phyloP scores from a whole-genome alignment of 2,888 invertebrate species.

The Fragum fragum region DNA sequence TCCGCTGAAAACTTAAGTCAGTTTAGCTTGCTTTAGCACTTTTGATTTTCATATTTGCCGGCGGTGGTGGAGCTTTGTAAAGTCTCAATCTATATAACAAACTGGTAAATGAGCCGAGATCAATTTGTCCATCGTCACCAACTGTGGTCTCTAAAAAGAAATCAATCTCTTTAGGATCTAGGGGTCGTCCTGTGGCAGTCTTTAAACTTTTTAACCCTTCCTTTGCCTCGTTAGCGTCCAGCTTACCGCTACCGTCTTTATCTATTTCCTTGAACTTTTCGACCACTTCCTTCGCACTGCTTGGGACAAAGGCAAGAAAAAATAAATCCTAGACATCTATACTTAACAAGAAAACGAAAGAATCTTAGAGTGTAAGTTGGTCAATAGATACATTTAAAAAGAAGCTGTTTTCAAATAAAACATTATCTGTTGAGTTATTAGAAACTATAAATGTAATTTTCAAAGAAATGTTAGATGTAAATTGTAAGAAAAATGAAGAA shows the following conservation, averaged over 20 bases:
- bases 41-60: constrained; percentile 67
- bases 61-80: constrained; percentile 81
- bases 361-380: too few relatives aligned
- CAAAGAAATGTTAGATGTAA: too few relatives aligned
- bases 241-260: constrained; percentile 82
- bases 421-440: too few relatives aligned
- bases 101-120: constrained; percentile 83
- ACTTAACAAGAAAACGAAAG: not conserved
- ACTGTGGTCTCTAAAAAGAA: constrained; percentile 84
- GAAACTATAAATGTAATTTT: too few relatives aligned
- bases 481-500: too few relatives aligned
- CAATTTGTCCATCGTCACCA: constrained; percentile 82
- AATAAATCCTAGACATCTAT: constrained; percentile 29
- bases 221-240: constrained; percentile 83
- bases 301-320: constrained; percentile 29
- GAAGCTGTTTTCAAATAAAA: too few relatives aligned
- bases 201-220: constrained; percentile 79
- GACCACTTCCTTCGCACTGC: constrained; percentile 83
- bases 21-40: constrained; percentile 40
- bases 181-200: constrained; percentile 78
- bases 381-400: too few relatives aligned
- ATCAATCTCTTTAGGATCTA: constrained; percentile 84
- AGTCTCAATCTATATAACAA: constrained; percentile 82
- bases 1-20: too few relatives aligned
- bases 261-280: constrained; percentile 83